Evolutionary conservation across 2,113 vertebrate genomes (phyloP).

Genomic region (Pangasianodon gigas): DNA sequence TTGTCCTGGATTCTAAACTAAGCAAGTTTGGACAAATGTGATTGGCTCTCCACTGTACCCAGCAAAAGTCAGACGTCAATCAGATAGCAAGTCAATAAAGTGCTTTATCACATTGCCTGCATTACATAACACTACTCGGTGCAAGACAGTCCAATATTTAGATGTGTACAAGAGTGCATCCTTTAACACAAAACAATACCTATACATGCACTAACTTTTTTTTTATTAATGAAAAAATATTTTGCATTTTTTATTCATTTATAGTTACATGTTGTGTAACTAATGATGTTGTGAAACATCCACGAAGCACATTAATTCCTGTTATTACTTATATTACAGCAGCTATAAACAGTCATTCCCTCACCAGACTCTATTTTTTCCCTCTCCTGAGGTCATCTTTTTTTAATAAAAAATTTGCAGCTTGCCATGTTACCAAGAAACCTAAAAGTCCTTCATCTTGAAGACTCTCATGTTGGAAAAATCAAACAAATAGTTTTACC

Average conservation of each 20-base stretch:
- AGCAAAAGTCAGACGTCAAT: not conserved
- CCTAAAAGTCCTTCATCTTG: too few species aligned
- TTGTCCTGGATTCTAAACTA: not conserved
- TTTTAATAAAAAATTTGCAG: too few species aligned
- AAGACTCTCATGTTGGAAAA: too few species aligned
- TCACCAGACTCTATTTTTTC: too few species aligned
- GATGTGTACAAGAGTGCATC: not conserved
- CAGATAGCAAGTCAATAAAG: conserved; percentile 4
- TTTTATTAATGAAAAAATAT: not conserved
- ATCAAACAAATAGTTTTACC: too few species aligned
- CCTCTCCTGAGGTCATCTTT: too few species aligned
- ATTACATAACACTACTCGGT: not conserved
- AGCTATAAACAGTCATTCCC: not conserved
- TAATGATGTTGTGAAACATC: not conserved
- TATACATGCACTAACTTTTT: not conserved
- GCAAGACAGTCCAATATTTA: not conserved
- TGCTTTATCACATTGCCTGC: not conserved
- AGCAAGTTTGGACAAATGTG: not conserved
- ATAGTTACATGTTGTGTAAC: not conserved
- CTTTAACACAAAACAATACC: not conserved
- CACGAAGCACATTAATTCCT: not conserved
- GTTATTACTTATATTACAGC: not conserved
- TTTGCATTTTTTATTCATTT: not conserved
- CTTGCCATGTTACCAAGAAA: too few species aligned
- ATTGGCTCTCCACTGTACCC: not conserved